These are phyloP conservation scores for Rhingia campestris DNA, from an alignment of 2,888 invertebrate species.

Conservation along the genomic window DNA sequence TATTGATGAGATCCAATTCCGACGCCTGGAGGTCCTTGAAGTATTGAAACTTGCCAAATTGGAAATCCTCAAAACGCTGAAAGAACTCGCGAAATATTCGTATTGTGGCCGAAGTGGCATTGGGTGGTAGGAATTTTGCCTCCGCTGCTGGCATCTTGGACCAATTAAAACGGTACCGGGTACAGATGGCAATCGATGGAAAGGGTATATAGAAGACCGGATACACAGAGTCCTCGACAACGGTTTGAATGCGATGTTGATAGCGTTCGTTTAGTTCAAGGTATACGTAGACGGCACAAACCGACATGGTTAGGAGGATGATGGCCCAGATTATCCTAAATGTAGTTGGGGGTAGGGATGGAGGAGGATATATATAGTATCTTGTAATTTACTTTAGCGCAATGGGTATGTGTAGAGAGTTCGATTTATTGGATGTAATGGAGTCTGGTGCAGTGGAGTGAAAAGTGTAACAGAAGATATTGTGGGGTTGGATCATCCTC, in stretches of 20 bases:
- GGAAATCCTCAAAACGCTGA: conserved; percentile 74
- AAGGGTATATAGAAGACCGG: conserved; percentile 79
- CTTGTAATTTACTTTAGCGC: conserved; percentile 39
- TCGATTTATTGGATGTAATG: not conserved
- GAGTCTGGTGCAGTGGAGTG: too few species aligned
- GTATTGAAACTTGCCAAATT: conserved; percentile 76
- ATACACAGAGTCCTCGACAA: conserved; percentile 79
- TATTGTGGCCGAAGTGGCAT: conserved; percentile 74
- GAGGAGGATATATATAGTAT: not conserved
- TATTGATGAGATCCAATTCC: conserved; percentile 76
- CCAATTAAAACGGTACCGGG: conserved; percentile 79
- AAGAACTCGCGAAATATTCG: conserved; percentile 78
- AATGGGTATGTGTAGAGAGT: not conserved
- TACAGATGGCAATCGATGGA: conserved; percentile 80
- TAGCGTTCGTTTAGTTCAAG: conserved; percentile 78
- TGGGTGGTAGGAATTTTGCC: conserved; percentile 77
- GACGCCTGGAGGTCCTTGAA: conserved; percentile 59
- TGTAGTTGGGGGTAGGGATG: not conserved
- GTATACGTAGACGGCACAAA: conserved; percentile 77
- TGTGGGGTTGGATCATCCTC: too few species aligned
- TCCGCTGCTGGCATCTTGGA: conserved; percentile 76
- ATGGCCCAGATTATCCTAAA: conserved; percentile 78
- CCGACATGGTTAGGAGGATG: conserved; percentile 77
- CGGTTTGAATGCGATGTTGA: conserved; percentile 78
- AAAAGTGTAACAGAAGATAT: not conserved